Conservation (phyloP, 2,113 vertebrate species). For the Xiphias gladius region DNA sequence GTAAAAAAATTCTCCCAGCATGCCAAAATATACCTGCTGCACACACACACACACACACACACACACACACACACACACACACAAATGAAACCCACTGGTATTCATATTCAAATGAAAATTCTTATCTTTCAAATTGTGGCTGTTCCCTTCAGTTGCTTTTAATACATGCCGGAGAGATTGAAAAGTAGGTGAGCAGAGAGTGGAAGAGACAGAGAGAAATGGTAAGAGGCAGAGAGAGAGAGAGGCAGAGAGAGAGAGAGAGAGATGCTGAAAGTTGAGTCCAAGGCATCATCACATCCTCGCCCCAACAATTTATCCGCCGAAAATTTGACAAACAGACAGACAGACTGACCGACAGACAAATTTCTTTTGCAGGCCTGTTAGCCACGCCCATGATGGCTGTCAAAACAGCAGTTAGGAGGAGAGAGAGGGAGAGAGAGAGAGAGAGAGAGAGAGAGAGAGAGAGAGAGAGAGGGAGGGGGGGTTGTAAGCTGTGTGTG, state of each 20-base stretch:
- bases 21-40: conserved; percentile 56
- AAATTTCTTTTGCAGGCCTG: conserved; percentile 66
- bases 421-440: conserved; percentile 32
- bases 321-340: conserved; percentile 74
- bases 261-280: conserved; percentile 49
- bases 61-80: conserved; percentile 40
- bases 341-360: conserved; percentile 70
- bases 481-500: background rate
- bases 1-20: conserved; percentile 40
- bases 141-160: conserved; percentile 68
- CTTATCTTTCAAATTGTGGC: conserved; percentile 79
- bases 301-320: conserved; percentile 75
- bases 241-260: conserved; percentile 32
- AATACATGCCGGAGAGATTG: conserved; percentile 80
- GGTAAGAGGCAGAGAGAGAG: conserved; percentile 29
- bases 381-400: conserved; percentile 69
- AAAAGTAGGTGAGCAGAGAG: conserved; percentile 73
- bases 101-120: conserved; percentile 82
- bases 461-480: conserved; percentile 5
- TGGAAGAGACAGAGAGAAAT: conserved; percentile 37
- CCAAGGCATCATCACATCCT: conserved; percentile 58
- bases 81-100: conserved; percentile 65
- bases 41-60: conserved; percentile 24
- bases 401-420: conserved; percentile 80
- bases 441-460: conserved; percentile 1